A percentile compares a stretch with the other conserved stretches of the same genome.
Evolutionary conservation across 1,140 invertebrate species (phyloP).

Genomic region (Meloidogyne floridensis): DNA sequence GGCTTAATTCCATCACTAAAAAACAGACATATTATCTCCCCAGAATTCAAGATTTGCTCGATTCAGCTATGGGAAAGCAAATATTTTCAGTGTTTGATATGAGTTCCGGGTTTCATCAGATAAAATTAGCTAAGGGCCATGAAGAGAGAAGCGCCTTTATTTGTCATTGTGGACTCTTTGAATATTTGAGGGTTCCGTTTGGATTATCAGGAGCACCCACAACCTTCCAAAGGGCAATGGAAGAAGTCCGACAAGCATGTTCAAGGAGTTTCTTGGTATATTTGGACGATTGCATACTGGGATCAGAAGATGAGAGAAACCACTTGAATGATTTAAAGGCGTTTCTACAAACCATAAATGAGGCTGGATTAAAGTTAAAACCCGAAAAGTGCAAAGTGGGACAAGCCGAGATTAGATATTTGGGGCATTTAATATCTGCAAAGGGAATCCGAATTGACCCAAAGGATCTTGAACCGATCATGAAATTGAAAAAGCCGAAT

Average conservation of each 20-base stretch:
- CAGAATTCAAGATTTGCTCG: not conserved
- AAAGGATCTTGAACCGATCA: not conserved
- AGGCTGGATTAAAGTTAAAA: constrained; percentile 13
- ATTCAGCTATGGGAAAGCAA: not conserved
- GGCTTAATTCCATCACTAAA: not conserved
- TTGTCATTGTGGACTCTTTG: too few relatives aligned
- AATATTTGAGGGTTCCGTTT: constrained; percentile 1
- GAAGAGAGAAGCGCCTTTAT: constrained; percentile 17
- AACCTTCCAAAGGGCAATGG: constrained; percentile 19
- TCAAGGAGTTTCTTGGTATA: constrained; percentile 26
- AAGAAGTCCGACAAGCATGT: constrained; percentile 8
- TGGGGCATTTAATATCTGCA: not conserved
- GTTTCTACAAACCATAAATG: not conserved
- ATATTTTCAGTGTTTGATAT: not conserved
- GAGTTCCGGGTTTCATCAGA: not conserved
- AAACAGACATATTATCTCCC: constrained; percentile 7
- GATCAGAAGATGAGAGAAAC: not conserved
- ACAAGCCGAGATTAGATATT: not conserved
- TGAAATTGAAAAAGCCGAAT: not conserved
- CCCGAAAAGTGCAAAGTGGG: constrained; percentile 16
- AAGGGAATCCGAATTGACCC: not conserved
- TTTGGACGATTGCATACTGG: constrained; percentile 27
- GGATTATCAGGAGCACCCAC: constrained; percentile 16
- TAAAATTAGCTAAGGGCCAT: not conserved
- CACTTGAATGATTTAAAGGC: constrained; percentile 19